Evolutionary conservation across 2,113 vertebrate genomes (phyloP).

Genomic region (Myxocyprinus asiaticus): DNA sequence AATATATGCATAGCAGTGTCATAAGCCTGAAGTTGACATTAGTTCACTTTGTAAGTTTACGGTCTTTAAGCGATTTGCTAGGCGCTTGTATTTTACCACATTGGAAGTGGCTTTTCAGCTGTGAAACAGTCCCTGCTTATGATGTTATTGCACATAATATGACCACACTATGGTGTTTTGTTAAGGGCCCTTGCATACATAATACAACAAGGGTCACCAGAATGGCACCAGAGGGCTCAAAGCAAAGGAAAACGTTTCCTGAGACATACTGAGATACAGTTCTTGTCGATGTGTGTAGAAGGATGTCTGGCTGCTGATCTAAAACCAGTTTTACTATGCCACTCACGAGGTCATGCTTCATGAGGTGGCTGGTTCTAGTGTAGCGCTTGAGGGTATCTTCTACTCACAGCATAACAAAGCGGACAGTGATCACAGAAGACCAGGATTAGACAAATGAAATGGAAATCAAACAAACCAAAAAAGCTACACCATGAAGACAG

Average conservation of each 20-base stretch:
- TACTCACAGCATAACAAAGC: not conserved
- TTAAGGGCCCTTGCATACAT: conserved; percentile 44
- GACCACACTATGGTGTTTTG: conserved; percentile 19
- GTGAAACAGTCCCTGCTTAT: conserved; percentile 30
- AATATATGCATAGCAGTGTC: conserved; percentile 38
- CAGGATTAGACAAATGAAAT: conserved; percentile 28
- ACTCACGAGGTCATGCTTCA: not conserved
- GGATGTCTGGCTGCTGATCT: conserved; percentile 25
- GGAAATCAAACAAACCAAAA: conserved; percentile 14
- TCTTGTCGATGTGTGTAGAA: conserved; percentile 49
- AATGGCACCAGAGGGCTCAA: conserved; percentile 72
- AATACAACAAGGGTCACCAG: conserved; percentile 42
- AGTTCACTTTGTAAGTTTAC: conserved; percentile 7
- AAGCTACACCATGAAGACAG: conserved; percentile 22
- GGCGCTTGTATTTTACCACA: conserved; percentile 22
- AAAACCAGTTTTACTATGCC: conserved; percentile 24
- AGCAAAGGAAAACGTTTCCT: conserved; percentile 77
- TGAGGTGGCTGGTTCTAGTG: conserved; percentile 10
- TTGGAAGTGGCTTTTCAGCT: conserved; percentile 24
- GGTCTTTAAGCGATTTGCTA: conserved; percentile 14
- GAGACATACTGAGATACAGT: conserved; percentile 76
- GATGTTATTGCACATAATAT: conserved; percentile 23
- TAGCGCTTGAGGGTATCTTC: not conserved
- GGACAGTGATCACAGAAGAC: conserved; percentile 64
- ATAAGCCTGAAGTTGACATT: conserved; percentile 9